Percentiles rank a stretch among this genome's conserved stretches.
Conservation (phyloP, 1,140 invertebrate genomes). For the Listronotus oregonensis region DNA sequence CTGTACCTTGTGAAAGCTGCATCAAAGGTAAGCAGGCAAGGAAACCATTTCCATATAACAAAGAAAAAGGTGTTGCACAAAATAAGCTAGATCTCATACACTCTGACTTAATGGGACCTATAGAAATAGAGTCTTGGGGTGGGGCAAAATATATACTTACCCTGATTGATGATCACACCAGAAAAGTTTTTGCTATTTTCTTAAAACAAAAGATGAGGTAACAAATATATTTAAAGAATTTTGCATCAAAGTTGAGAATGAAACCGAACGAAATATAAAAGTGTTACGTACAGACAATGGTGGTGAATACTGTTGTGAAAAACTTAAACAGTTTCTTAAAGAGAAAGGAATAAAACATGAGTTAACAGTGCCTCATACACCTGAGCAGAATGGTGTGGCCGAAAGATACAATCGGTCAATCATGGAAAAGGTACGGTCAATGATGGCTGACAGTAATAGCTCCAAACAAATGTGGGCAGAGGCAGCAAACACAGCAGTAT, state of each 20-base stretch:
- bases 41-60: slow-evolving; percentile 30
- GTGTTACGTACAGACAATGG: slow-evolving; percentile 47
- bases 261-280: slow-evolving; percentile 48
- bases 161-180: slow-evolving; percentile 54
- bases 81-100: slow-evolving; percentile 38
- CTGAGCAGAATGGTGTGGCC: slow-evolving; percentile 56
- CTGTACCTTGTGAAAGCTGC: slow-evolving; percentile 23
- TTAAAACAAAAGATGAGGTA: slow-evolving; percentile 46
- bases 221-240: slow-evolving; percentile 39
- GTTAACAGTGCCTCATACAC: slow-evolving; percentile 52
- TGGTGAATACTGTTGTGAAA: slow-evolving; percentile 49
- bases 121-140: slow-evolving; percentile 36
- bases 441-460: slow-evolving; percentile 52
- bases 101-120: slow-evolving; percentile 36
- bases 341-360: slow-evolving; percentile 52
- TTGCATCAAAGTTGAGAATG: slow-evolving; percentile 51
- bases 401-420: slow-evolving; percentile 52
- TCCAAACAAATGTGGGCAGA: slow-evolving; percentile 51
- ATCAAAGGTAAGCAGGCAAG: slow-evolving; percentile 40
- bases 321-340: slow-evolving; percentile 42
- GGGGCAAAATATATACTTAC: slow-evolving; percentile 53
- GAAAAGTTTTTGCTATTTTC: slow-evolving; percentile 50
- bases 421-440: slow-evolving; percentile 44
- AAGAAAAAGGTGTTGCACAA: slow-evolving; percentile 17
- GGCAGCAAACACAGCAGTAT: slow-evolving; percentile 49